phyloP scores from a whole-genome alignment of 2,113 vertebrate species.

The Hemichromis elongatus region DNA sequence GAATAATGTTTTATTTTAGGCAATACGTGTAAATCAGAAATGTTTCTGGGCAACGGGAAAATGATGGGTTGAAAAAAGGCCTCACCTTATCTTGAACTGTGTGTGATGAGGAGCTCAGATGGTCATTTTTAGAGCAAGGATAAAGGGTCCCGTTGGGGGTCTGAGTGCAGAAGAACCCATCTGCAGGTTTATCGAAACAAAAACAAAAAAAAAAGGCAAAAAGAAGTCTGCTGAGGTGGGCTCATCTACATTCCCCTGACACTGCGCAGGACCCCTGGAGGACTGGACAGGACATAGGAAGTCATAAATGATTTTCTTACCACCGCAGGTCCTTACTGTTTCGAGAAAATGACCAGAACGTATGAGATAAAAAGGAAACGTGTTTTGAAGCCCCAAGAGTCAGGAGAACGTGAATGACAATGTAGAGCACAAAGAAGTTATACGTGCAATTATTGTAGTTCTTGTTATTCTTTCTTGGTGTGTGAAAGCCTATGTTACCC shows the following conservation, averaged over 20 bases:
- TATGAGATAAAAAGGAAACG: constrained; percentile 60
- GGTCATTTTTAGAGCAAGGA: constrained; percentile 27
- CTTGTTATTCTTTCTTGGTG: background rate
- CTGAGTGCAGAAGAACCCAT: background rate
- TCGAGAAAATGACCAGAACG: constrained; percentile 52
- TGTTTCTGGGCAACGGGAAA: background rate
- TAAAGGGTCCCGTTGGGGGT: constrained; percentile 9
- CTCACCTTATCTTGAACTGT: background rate
- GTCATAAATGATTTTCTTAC: constrained; percentile 58
- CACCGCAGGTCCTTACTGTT: constrained; percentile 64
- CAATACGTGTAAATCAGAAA: background rate
- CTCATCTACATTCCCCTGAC: constrained; percentile 65
- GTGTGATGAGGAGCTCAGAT: constrained; percentile 2
- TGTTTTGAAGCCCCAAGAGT: constrained; percentile 45
- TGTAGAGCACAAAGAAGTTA: background rate
- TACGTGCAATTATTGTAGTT: background rate
- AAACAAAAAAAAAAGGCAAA: background rate
- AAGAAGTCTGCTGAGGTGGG: constrained; percentile 31
- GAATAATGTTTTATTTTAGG: background rate
- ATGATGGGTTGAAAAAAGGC: background rate
- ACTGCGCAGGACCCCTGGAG: constrained; percentile 29
- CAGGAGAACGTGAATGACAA: constrained; percentile 24
- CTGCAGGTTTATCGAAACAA: constrained; percentile 2
- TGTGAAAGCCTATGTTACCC: background rate
- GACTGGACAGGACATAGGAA: constrained; percentile 54